These are phyloP conservation scores for Sarcophaga peregrina DNA, from an alignment of 1,140 invertebrate species.

Conservation along the genomic window DNA sequence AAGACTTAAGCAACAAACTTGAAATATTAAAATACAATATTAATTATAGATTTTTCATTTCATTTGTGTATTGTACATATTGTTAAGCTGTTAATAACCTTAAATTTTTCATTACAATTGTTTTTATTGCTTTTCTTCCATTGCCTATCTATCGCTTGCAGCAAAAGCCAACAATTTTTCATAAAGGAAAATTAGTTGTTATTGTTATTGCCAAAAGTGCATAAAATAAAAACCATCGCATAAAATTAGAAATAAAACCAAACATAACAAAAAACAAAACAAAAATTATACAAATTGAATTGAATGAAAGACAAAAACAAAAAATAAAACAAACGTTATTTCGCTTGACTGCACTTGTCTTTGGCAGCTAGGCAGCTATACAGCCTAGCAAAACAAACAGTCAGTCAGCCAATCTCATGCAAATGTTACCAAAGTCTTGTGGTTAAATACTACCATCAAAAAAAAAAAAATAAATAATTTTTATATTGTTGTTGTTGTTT, in stretches of 20 bases:
- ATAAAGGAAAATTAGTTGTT: constrained; percentile 18
- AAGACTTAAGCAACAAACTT: constrained; percentile 45
- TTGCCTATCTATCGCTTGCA: background rate
- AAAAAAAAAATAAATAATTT: background rate
- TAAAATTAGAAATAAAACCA: background rate
- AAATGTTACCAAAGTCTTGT: constrained; percentile 16
- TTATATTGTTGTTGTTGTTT: background rate
- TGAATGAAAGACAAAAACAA: background rate
- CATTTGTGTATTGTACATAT: no score
- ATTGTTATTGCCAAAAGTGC: constrained; percentile 2
- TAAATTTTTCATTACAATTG: constrained; percentile 4
- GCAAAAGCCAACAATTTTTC: background rate
- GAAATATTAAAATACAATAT: no score
- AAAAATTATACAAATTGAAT: background rate
- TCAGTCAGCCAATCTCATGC: constrained; percentile 23
- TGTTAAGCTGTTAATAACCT: background rate
- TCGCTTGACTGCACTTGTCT: constrained; percentile 38
- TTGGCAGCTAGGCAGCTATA: background rate
- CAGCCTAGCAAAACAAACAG: background rate
- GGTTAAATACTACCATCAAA: background rate
- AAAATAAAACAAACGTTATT: constrained; percentile 1
- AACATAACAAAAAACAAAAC: no score
- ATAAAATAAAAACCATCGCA: background rate
- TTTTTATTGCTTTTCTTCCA: constrained; percentile 1
- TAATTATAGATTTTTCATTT: no score